Evolutionary conservation across 2,797 vertebrate genomes (phyloP), one percentile per base, ranked within the genome.

Genomic region (Cuculus canorus): DNA sequence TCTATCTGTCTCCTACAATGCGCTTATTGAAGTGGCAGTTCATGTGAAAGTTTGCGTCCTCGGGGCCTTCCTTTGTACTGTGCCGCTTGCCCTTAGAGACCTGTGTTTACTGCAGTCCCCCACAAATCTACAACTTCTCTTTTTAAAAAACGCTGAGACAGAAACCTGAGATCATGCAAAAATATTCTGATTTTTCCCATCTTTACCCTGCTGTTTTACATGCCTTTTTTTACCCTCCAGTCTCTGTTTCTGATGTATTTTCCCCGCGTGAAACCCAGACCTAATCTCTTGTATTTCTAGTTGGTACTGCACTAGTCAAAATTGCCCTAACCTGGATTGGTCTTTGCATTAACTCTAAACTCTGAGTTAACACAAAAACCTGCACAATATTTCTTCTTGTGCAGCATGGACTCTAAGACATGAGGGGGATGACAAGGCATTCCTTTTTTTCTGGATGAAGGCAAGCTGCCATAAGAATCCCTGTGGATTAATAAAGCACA

Each of bases 401-500:
- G 84, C 78, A 77, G 56, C 10, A 2, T 2, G 73, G 52, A 53
- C 75, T 85, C 2, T 50, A 82, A 85, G 76, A 80, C 72, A 50
- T 0, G 2, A 47, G 18, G 65, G 80, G 33, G 76, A 96, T 95
- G 92, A 93, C 77, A 94, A 70, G 56, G 90, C 85, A 61, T 86
- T 96, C 19, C 6, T 47, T 61, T 50, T 80, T 69, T 45, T 30
- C 84, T 88, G 76, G 91, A 57, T 91, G 82, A 95, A 94, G 91
- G 91, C 89, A 91, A 91, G 80, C 82, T 96, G 93, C 93, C 73
- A 83, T 91, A 48, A 91, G 84, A 64, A 88, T 93, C 91, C 90
- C 93, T 66, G 78, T 90, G 91, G 93, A 94, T 97, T 93, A 91
- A 93, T 94, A 94, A 96, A 92, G 48, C 79, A 90, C 91, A 91